Evolutionary conservation across 2,888 invertebrate species (phyloP).

Genomic region (Andrena haemorrhoa): DNA sequence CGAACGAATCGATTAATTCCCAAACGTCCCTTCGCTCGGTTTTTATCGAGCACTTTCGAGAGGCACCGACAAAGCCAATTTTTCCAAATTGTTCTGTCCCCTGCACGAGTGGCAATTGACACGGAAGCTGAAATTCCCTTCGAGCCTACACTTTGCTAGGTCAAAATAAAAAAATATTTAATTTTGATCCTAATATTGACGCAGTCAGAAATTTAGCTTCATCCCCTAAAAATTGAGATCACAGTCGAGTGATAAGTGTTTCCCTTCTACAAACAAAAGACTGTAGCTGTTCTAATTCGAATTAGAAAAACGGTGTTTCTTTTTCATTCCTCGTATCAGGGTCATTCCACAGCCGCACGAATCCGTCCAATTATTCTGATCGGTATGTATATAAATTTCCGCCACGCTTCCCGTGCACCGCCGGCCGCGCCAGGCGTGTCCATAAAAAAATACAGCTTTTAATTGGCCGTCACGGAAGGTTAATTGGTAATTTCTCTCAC

Average conservation of each 20-base stretch:
- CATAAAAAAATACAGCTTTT: slow-evolving; percentile 35
- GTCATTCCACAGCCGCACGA: not conserved
- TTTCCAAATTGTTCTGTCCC: not conserved
- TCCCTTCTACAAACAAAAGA: too few relatives aligned
- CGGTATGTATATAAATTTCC: slow-evolving; percentile 3
- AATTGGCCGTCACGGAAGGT: slow-evolving; percentile 52
- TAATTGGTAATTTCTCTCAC: slow-evolving; percentile 64
- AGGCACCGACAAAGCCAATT: not conserved
- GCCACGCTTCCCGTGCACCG: not conserved
- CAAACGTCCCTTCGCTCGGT: not conserved
- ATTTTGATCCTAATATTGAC: too few relatives aligned
- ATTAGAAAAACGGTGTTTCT: not conserved
- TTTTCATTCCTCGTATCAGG: not conserved
- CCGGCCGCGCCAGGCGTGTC: not conserved
- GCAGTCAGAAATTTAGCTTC: too few relatives aligned
- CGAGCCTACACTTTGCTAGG: too few relatives aligned
- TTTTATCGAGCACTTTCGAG: slow-evolving; percentile 2
- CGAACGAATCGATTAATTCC: slow-evolving; percentile 10
- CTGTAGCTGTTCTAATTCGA: too few relatives aligned
- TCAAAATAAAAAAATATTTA: too few relatives aligned
- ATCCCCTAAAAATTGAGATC: too few relatives aligned
- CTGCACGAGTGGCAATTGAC: not conserved
- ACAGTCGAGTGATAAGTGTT: too few relatives aligned
- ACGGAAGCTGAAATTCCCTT: not conserved
- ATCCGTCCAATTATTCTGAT: not conserved